Percentiles rank a stretch among this genome's conserved stretches.
phyloP scores from a whole-genome alignment of 2,888 invertebrate genomes.

The Eustalomyia histrio region DNA sequence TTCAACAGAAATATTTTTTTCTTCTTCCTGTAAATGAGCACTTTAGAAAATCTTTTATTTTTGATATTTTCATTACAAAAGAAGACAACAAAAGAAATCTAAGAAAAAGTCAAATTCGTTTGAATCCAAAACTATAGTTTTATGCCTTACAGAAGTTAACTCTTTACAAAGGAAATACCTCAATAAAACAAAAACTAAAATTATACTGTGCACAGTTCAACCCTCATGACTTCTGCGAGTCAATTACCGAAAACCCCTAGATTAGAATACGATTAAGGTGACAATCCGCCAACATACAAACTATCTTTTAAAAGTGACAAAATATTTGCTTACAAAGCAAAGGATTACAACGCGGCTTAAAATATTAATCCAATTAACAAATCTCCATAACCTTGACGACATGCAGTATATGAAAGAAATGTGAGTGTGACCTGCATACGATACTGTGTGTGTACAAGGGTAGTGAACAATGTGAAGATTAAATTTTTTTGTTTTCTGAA shows the following conservation, averaged over 20 bases:
- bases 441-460: background rate
- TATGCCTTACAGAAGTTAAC: slow-evolving; percentile 35
- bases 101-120: slow-evolving; percentile 57
- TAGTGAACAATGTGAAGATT: slow-evolving; percentile 32
- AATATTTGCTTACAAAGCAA: slow-evolving; percentile 76
- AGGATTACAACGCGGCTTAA: slow-evolving; percentile 72
- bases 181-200: slow-evolving; percentile 2
- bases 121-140: slow-evolving; percentile 26
- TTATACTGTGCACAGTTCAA: background rate
- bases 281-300: slow-evolving; percentile 34
- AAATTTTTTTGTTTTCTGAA: slow-evolving; percentile 12
- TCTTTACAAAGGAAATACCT: slow-evolving; percentile 26
- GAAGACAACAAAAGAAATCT: slow-evolving; percentile 19
- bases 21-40: too few species aligned
- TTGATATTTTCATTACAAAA: background rate
- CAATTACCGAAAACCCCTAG: slow-evolving; percentile 73
- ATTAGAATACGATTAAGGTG: slow-evolving; percentile 54
- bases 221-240: slow-evolving; percentile 67
- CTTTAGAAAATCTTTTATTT: too few species aligned
- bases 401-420: background rate
- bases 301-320: slow-evolving; percentile 64
- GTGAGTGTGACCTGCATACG: slow-evolving; percentile 12
- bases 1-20: too few species aligned
- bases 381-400: slow-evolving; percentile 70
- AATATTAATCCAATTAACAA: slow-evolving; percentile 76